Evolutionary conservation across 1,140 invertebrate genomes (phyloP).

Genomic region (Pachypsylla venusta): DNA sequence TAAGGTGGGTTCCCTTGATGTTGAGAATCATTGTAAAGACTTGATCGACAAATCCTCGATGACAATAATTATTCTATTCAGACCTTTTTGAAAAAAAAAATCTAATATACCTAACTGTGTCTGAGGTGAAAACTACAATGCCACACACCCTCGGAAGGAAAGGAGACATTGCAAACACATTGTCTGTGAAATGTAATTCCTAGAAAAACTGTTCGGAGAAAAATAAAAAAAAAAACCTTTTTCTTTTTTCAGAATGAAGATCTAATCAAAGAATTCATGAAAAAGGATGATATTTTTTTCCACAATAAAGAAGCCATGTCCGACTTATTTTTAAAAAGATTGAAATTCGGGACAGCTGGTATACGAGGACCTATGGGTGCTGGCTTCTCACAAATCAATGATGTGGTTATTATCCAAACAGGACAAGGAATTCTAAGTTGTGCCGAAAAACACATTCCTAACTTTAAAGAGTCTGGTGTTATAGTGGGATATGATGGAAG

Average conservation of each 20-base stretch:
- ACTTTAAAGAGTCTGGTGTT: constrained; percentile 44
- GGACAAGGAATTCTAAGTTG: constrained; percentile 69
- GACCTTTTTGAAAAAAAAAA: too few species aligned
- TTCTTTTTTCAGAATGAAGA: neutral
- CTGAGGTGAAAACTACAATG: too few species aligned
- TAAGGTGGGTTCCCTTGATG: neutral
- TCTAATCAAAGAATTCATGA: neutral
- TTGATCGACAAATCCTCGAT: too few species aligned
- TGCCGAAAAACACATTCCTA: constrained; percentile 22
- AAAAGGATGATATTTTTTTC: neutral
- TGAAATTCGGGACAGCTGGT: constrained; percentile 82
- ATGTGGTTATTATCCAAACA: constrained; percentile 92
- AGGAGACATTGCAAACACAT: too few species aligned
- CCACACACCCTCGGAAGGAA: too few species aligned
- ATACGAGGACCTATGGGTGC: constrained; percentile 80
- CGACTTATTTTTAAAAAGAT: constrained; percentile 41
- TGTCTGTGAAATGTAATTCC: too few species aligned
- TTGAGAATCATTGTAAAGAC: too few species aligned
- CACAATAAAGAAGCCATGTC: neutral
- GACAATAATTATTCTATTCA: too few species aligned
- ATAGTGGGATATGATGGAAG: constrained; percentile 92
- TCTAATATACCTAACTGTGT: too few species aligned
- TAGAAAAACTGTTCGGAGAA: too few species aligned
- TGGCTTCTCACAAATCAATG: constrained; percentile 90
- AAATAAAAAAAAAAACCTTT: too few species aligned